Evolutionary conservation across 2,888 invertebrate species (phyloP), one percentile per base, ranked within the genome.

Genomic region (Leptinotarsa rubiginosa): DNA sequence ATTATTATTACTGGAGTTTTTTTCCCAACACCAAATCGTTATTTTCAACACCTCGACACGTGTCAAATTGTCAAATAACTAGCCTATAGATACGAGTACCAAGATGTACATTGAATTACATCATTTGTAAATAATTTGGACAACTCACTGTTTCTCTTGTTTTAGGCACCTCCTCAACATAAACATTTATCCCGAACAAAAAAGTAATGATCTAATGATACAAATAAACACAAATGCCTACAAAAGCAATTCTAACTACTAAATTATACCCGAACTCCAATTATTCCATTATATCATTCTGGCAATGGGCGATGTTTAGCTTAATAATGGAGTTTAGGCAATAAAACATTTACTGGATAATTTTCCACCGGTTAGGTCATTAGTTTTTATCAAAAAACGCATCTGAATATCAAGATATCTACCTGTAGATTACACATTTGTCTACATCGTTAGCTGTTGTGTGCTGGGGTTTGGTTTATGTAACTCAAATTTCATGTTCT

Each of bases 341-440:
- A 69, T 74, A 41, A 74, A 70, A 70, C 56, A 74, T 74, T 74
- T 66, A 74, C 47, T 22, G 15, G 47, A 65, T 74, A 70, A 67
- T 67, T 69, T 41, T 25, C 54, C 31, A 56, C n/a, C 47, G 50
- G 69, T 74, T 74, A 74, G 47, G 69, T 47, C 47, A 66, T 65
- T 41, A 52, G 41, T 47, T 15, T 31, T 65, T 75, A 75, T 75
- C 74, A 50, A 64, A 74, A 74, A 70, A 74, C 67, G 31, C 12
- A 71, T 75, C 71, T 49, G 25, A 52, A 54, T 50, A 71, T 67
- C 22, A 31, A 68, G 64, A 75, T 65, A 75, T 71, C 50, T 71
- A 75, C 69, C 71, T 71, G 47, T 70, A 52, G 50, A 74, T 74
- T 74, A 74, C 65, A 67, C 52, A 74, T 70, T 68, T 68, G 70